Percentiles rank a stretch among this genome's conserved stretches.
Conservation (phyloP, 2,113 vertebrate species). For the Strix uralensis region DNA sequence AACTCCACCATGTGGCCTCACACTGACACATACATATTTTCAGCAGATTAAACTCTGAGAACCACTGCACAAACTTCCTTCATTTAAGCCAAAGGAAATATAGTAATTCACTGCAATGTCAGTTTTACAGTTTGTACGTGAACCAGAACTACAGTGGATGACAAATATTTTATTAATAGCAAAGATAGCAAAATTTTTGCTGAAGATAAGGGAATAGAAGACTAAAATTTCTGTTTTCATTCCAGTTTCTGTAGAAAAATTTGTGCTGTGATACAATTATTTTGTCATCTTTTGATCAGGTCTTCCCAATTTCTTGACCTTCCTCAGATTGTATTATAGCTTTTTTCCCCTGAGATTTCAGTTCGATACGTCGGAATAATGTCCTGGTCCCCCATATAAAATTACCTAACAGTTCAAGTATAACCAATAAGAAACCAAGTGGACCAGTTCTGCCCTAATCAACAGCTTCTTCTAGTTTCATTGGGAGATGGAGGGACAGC, state of each 20-base stretch:
- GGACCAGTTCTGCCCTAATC: neutral
- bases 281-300: neutral
- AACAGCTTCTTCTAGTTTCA: neutral
- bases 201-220: neutral
- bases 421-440: neutral
- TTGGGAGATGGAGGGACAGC: neutral
- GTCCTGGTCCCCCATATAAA: neutral
- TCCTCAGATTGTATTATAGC: neutral
- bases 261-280: neutral
- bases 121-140: neutral
- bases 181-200: neutral
- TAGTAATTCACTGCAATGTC: neutral
- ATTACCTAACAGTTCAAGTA: neutral
- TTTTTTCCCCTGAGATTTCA: neutral
- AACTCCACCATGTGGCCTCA: slow-evolving; percentile 39
- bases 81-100: neutral
- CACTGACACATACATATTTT: neutral
- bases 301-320: neutral
- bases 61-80: neutral
- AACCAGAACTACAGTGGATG: neutral
- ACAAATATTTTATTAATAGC: neutral
- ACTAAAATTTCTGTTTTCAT: neutral
- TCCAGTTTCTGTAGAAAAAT: neutral
- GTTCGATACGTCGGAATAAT: neutral
- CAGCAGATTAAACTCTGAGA: neutral